Evolutionary conservation across 2,113 vertebrate genomes (phyloP), one percentile per base, ranked within the genome.

Genomic region (Lagopus muta): DNA sequence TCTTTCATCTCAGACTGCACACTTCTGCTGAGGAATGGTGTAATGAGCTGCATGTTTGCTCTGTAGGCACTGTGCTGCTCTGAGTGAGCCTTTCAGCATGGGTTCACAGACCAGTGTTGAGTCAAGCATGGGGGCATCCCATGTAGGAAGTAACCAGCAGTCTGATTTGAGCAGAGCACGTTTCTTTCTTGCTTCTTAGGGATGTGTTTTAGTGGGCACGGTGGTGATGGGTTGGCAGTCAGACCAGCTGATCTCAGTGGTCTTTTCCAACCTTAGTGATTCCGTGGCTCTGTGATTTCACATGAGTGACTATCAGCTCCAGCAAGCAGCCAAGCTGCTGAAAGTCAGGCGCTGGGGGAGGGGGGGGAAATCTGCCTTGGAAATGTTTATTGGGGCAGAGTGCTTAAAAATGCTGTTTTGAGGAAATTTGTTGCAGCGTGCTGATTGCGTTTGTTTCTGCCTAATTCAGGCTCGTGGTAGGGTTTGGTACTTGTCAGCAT

Each of bases 31-130:
- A 52, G 69, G 2, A 17, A 15, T 21, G 36, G 18, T 14, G 15
- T 25, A 8, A 7, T 34, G 34, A n/a, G 19, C 14, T 27, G 3
- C 13, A 32, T 10, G 1, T 38, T 76, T 79, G 62, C 24, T 55
- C 13, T 64, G 20, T 38, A 2, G 34, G 12, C 14, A 11, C 15
- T 12, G 0, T 34, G 14, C 19, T 42, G 43, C 57, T 75, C 55
- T 28, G 15, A 22, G 1, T 0, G 4, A 34, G 13, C 36, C 47
- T 87, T 21, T 24, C 2, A 2, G 1, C 20, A 0, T 6, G 45
- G 50, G 5, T 45, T 48, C 2, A 3, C 52, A 69, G 40, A 61
- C 13, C 17, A n/a, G 15, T 22, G 21, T 27, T 52, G 43, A 27
- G 7, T 67, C 36, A 16, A 48, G 42, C 1, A 0, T 4, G 42